A percentile compares a stretch with the other conserved stretches of the same genome.
Conservation (phyloP, 1,140 invertebrate genomes). For the Trichomalopsis sarcophagae region DNA sequence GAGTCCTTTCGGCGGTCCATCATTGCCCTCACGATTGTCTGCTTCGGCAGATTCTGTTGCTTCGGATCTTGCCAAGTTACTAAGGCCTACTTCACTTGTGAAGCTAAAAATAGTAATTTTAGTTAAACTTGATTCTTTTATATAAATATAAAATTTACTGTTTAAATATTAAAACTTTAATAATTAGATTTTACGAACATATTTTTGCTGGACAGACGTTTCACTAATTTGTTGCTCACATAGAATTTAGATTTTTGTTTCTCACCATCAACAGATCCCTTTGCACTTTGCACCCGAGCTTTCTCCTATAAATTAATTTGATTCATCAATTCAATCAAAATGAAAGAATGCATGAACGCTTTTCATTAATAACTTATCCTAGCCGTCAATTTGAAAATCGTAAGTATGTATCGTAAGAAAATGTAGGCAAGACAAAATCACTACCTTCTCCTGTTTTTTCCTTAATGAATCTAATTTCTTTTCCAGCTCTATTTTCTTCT, state of each 20-base stretch:
- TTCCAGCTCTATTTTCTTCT: constrained; percentile 88
- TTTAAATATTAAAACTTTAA: not conserved
- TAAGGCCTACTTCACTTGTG: constrained; percentile 63
- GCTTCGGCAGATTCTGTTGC: constrained; percentile 69
- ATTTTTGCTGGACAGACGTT: constrained; percentile 87
- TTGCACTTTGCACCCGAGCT: constrained; percentile 77
- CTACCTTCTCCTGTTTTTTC: constrained; percentile 90
- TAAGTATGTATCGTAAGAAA: not conserved
- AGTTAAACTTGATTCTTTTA: constrained; percentile 10
- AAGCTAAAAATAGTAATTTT: constrained; percentile 63
- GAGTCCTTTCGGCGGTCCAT: constrained; percentile 64
- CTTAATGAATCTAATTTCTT: constrained; percentile 89
- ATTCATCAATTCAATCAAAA: not conserved
- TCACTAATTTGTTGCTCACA: constrained; percentile 84
- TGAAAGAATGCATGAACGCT: not conserved
- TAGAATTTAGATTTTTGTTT: constrained; percentile 83
- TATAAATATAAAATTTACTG: not conserved
- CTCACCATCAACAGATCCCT: constrained; percentile 76
- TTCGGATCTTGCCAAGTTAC: constrained; percentile 64
- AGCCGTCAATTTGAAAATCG: constrained; percentile 3
- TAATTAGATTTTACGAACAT: constrained; percentile 78
- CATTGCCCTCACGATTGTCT: constrained; percentile 72
- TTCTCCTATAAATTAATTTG: constrained; percentile 72
- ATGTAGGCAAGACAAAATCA: constrained; percentile 20
- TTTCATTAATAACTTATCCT: not conserved